Percentiles rank a stretch among this genome's conserved stretches.
Conservation (phyloP, 2,888 invertebrate species). For the Clunio marinus region DNA sequence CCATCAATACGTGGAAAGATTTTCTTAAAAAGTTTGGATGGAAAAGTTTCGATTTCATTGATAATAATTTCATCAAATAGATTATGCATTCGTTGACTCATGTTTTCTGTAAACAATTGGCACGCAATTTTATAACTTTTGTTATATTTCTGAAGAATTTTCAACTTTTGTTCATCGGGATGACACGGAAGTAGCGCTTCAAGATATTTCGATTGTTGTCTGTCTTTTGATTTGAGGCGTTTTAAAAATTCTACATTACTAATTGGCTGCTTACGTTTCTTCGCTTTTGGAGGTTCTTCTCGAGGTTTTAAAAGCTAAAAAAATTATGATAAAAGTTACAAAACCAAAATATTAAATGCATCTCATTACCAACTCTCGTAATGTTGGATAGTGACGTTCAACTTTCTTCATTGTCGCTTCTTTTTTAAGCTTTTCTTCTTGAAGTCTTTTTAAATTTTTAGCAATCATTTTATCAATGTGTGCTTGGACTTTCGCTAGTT, state of each 20-base stretch:
- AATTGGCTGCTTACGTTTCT: conserved; percentile 35
- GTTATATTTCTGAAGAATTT: conserved; percentile 44
- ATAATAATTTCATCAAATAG: conserved; percentile 30
- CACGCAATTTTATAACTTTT: neutral
- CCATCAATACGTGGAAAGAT: conserved; percentile 47
- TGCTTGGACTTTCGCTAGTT: conserved; percentile 47
- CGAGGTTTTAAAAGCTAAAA: conserved; percentile 13
- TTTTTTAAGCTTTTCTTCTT: conserved; percentile 40
- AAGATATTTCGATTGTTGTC: conserved; percentile 44
- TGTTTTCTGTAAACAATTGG: neutral
- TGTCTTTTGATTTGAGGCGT: conserved; percentile 43
- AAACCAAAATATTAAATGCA: neutral
- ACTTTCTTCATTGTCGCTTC: conserved; percentile 41
- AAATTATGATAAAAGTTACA: neutral
- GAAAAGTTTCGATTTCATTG: conserved; percentile 43
- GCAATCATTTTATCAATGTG: conserved; percentile 49
- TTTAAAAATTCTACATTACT: conserved; percentile 45
- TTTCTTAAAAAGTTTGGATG: conserved; percentile 48
- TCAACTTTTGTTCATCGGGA: conserved; percentile 47
- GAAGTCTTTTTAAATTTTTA: conserved; percentile 43
- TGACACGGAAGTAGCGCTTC: conserved; percentile 47
- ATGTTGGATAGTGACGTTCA: conserved; percentile 21
- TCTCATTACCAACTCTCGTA: conserved; percentile 29
- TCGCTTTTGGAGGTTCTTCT: neutral
- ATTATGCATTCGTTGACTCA: conserved; percentile 23